These are phyloP conservation scores for Oconnorella tubifera DNA, from an alignment of 2,888 invertebrate species.

Conservation along the genomic window DNA sequence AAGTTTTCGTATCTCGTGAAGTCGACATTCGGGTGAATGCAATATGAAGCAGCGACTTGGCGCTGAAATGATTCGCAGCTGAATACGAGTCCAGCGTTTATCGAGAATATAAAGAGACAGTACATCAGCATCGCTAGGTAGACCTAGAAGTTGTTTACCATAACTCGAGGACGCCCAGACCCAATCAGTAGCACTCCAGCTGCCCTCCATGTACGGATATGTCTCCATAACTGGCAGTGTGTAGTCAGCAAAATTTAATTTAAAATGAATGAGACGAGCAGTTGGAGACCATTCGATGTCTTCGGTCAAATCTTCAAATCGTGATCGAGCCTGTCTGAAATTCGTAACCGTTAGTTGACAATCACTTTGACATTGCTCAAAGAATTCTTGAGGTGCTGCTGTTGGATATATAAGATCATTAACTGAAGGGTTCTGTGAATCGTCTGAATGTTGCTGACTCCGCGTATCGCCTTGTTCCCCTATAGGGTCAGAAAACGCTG, in stretches of 20 bases:
- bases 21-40: constrained; percentile 33
- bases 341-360: constrained; percentile 20
- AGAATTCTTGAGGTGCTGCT: background rate
- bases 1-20: constrained; percentile 29
- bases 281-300: constrained; percentile 11
- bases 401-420: no score
- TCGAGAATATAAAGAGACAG: constrained; percentile 35
- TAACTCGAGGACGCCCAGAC: constrained; percentile 31
- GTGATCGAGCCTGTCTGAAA: constrained; percentile 16
- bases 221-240: constrained; percentile 32
- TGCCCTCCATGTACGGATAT: constrained; percentile 36
- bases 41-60: constrained; percentile 30
- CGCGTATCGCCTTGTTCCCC: no score
- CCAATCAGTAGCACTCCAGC: constrained; percentile 32
- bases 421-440: no score
- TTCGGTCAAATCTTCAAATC: constrained; percentile 28
- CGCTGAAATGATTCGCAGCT: constrained; percentile 17
- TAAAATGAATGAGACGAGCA: constrained; percentile 30
- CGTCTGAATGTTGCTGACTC: no score
- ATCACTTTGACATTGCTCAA: constrained; percentile 62
- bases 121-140: constrained; percentile 37
- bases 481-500: no score
- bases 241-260: constrained; percentile 28
- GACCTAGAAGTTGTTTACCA: constrained; percentile 33
- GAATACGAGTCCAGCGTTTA: constrained; percentile 19